phyloP scores from a whole-genome alignment of 2,888 invertebrate species.

The Nipponacmea schrenckii region DNA sequence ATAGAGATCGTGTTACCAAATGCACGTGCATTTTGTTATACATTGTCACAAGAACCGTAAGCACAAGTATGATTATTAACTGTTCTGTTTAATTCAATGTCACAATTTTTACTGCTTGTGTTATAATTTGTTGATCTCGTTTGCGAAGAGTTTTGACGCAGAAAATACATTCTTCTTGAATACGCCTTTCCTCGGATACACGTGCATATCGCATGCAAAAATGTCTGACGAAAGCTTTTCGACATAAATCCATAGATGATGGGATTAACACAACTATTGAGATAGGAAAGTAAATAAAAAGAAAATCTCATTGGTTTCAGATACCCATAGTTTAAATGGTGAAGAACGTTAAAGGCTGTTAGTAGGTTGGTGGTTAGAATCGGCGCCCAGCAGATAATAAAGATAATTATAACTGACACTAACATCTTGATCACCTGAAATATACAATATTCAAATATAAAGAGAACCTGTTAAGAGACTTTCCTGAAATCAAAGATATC shows the following conservation, averaged over 20 bases:
- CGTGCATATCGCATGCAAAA: conserved; percentile 48
- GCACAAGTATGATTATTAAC: too few species aligned
- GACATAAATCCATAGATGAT: conserved; percentile 81
- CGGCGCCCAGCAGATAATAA: conserved; percentile 78
- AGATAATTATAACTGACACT: conserved; percentile 77
- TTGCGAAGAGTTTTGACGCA: conserved; percentile 22
- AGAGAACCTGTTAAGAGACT: not conserved
- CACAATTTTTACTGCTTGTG: not conserved
- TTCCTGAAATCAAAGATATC: too few species aligned
- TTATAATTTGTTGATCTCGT: conserved; percentile 15
- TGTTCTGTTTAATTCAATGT: conserved; percentile 8
- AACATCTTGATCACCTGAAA: conserved; percentile 79
- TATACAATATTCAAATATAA: conserved; percentile 6
- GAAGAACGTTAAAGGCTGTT: conserved; percentile 73
- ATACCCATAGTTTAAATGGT: conserved; percentile 70
- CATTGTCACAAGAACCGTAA: not conserved
- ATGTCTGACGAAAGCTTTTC: conserved; percentile 73
- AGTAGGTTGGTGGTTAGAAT: conserved; percentile 75
- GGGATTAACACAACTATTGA: conserved; percentile 80
- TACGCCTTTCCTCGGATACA: conserved; percentile 24
- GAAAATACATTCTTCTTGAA: conserved; percentile 12
- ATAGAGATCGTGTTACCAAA: too few species aligned
- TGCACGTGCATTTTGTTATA: not conserved
- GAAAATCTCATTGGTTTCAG: conserved; percentile 75
- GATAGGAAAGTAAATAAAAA: conserved; percentile 77